phyloP scores from a whole-genome alignment of 2,797 vertebrate species.

The Falco biarmicus region DNA sequence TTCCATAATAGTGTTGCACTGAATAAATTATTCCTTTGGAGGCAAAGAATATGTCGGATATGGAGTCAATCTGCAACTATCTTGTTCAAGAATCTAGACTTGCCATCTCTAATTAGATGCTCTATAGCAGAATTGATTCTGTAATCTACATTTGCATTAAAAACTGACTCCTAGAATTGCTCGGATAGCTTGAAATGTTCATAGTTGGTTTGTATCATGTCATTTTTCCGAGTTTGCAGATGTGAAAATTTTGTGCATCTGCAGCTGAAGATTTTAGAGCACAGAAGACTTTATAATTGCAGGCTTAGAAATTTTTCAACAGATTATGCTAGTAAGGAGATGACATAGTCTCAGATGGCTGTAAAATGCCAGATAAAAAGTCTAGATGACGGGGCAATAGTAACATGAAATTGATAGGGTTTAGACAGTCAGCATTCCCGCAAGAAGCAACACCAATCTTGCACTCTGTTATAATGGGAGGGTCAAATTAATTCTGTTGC shows the following conservation, averaged over 20 bases:
- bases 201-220: not conserved
- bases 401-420: not conserved
- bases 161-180: conserved; percentile 44
- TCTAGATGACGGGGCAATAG: not conserved
- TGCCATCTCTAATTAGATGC: conserved; percentile 42
- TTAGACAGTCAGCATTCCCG: not conserved
- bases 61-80: not conserved
- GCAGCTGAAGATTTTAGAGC: conserved; percentile 42
- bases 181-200: conserved; percentile 29
- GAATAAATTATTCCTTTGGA: conserved; percentile 10
- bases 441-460: not conserved
- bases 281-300: conserved; percentile 39
- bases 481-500: not conserved
- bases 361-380: conserved; percentile 15
- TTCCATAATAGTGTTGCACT: not conserved
- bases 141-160: conserved; percentile 61
- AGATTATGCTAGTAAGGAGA: conserved; percentile 36
- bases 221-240: conserved; percentile 43
- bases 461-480: not conserved
- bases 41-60: not conserved
- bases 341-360: conserved; percentile 22
- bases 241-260: conserved; percentile 45
- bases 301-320: conserved; percentile 41
- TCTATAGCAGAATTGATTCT: conserved; percentile 28
- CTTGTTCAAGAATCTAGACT: conserved; percentile 15